Percentiles rank a stretch among this genome's conserved stretches.
These are phyloP conservation scores for Drosophila chauvacae DNA, from an alignment of 1,140 invertebrate genomes.

Conservation along the genomic window DNA sequence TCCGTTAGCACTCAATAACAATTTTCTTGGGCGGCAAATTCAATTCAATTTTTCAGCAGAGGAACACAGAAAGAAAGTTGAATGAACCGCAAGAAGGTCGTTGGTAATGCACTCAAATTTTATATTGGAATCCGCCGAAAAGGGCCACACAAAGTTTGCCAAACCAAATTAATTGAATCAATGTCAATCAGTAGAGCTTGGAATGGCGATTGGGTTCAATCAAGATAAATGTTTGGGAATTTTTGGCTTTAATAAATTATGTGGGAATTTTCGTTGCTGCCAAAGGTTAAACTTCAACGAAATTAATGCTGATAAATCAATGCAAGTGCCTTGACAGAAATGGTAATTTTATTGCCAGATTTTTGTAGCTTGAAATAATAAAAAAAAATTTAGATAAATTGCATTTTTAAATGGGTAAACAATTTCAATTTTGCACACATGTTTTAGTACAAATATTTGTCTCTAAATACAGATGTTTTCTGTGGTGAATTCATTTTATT, in stretches of 20 bases:
- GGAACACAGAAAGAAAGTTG: slow-evolving; percentile 42
- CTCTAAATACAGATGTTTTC: background rate
- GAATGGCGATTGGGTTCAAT: slow-evolving; percentile 43
- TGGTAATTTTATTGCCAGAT: background rate
- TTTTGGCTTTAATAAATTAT: slow-evolving; percentile 32
- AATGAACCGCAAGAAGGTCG: slow-evolving; percentile 71
- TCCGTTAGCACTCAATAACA: slow-evolving; percentile 64
- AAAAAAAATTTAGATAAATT: background rate
- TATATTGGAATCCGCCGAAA: background rate
- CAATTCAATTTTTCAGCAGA: slow-evolving; percentile 66
- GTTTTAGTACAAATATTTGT: background rate
- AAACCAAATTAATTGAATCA: slow-evolving; percentile 54
- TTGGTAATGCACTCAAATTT: slow-evolving; percentile 48
- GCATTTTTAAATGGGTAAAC: background rate
- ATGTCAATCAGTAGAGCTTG: slow-evolving; percentile 46
- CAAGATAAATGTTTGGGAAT: slow-evolving; percentile 49
- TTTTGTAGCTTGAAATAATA: background rate
- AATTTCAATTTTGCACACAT: background rate
- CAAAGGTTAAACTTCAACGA: slow-evolving; percentile 2
- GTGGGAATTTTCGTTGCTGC: slow-evolving; percentile 23
- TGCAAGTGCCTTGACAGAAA: background rate
- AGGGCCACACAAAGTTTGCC: slow-evolving; percentile 29
- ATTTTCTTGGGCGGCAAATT: slow-evolving; percentile 51
- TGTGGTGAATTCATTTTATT: background rate
- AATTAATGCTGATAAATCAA: background rate